Base-by-base conservation (phyloP, 1,140 invertebrate species). In the Panonychus citri region DNA sequence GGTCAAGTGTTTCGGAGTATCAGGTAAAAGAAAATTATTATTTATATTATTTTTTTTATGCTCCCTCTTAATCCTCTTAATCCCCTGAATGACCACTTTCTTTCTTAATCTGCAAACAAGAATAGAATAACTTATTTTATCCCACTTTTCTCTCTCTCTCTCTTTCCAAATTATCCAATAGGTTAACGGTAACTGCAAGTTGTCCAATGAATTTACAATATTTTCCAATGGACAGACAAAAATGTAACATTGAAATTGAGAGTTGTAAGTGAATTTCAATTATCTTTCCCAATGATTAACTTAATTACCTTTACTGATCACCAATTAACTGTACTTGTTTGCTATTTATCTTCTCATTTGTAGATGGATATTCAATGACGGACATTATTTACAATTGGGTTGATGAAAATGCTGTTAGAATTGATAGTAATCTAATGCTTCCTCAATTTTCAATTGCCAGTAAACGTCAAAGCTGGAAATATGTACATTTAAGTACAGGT, bases 351-450 rank as follows among this genome's bases (percentile, higher is more conserved):
- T 57, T 50, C 21, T 21, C 30, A 61, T 59, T 30, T 49, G 12
- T 39, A 65, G 64, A 65, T 60, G 62, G 71, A 12, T 71, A 73
- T 21, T 72, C 70, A 5, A 73, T 73, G 60, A 82, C 81, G 76
- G 88, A 94, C 80, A 93, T 94, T 76, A 80, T 82, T 72, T 94
- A 93, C 78, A 85, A 82, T 77, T 93, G 88, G 87, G 80, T 81
- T 19, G 39, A 61, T 34, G 62, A 57, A 21, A 55, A 61, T n/a
- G 63, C 64, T 49, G 66, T 72, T 17, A 67, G 75, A 15, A 66
- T 64, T 19, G 66, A 75, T 52, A 68, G 69, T 39, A 58, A 68
- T 39, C 68, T 74, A 8, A 65, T 73, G 60, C 58, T 74, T 27
- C 74, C 74, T 65, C 88, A 94, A 75, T 93, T 93, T 76, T 81